phyloP scores from a whole-genome alignment of 2,113 vertebrate species.

The Circaetus cinerascens region DNA sequence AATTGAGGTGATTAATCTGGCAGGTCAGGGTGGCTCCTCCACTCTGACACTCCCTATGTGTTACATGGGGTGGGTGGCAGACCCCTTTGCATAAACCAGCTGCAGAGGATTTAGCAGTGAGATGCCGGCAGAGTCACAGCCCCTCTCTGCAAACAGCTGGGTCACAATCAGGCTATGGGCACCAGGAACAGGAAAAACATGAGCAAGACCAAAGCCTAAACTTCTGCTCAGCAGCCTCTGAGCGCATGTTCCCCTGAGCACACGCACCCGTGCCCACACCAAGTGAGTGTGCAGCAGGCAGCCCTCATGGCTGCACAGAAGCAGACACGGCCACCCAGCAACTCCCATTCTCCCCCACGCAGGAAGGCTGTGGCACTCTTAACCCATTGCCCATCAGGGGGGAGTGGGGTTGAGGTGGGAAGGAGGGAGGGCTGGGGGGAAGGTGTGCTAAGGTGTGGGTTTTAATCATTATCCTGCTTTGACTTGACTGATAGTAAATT shows the following conservation, averaged over 20 bases:
- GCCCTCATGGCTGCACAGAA: too few species aligned
- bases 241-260: background rate
- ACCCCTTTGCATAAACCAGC: background rate
- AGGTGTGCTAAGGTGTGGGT: too few species aligned
- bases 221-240: background rate
- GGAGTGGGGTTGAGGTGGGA: fast-evolving
- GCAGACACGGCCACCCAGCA: background rate
- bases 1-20: slow-evolving; percentile 36
- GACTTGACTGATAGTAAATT: too few species aligned
- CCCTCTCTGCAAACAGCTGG: background rate
- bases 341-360: fast-evolving
- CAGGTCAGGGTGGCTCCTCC: background rate
- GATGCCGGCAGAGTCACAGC: background rate
- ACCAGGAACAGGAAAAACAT: background rate
- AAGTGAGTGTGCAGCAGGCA: too few species aligned
- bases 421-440: too few species aligned
- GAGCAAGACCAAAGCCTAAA: background rate
- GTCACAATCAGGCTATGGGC: background rate
- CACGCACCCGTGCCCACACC: fast-evolving
- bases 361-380: too few species aligned
- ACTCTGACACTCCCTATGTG: background rate
- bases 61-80: background rate
- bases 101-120: background rate
- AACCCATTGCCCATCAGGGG: too few species aligned
- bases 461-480: too few species aligned